Percentiles rank a stretch among this genome's conserved stretches.
These are phyloP conservation scores for Mandrillus leucophaeus DNA, from an alignment of 2,113 vertebrate species.

Conservation along the genomic window DNA sequence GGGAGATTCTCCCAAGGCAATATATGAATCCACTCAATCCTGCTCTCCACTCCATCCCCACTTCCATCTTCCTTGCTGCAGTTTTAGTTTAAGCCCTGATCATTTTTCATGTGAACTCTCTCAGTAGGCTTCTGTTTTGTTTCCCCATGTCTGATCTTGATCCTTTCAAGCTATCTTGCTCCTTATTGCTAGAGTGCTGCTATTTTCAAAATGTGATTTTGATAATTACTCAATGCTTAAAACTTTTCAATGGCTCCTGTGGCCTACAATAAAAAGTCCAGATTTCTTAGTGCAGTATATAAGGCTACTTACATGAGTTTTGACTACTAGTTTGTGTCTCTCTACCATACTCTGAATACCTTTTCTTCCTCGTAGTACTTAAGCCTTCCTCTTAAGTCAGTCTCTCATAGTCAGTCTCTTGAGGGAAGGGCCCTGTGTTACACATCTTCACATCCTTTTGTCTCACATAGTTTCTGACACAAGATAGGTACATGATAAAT, in stretches of 20 bases:
- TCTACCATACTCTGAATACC: not conserved
- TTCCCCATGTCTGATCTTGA: not conserved
- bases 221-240: not conserved
- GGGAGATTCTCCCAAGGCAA: not conserved
- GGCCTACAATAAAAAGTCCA: not conserved
- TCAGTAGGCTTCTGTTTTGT: not conserved
- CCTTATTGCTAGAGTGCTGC: not conserved
- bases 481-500: not conserved
- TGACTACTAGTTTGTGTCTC: not conserved
- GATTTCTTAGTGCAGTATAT: not conserved
- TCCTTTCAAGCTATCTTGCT: not conserved
- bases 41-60: not conserved
- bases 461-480: not conserved
- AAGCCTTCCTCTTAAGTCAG: not conserved
- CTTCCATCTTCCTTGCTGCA: not conserved
- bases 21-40: not conserved
- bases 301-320: not conserved
- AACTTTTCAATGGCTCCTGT: not conserved
- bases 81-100: not conserved
- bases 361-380: not conserved
- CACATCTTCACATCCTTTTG: not conserved
- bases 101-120: not conserved
- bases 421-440: not conserved
- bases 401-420: not conserved
- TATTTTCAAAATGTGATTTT: conserved; percentile 13